Percentiles rank a stretch among this genome's conserved stretches.
phyloP scores from a whole-genome alignment of 2,797 vertebrate genomes.

The Toxotes lorentzi region DNA sequence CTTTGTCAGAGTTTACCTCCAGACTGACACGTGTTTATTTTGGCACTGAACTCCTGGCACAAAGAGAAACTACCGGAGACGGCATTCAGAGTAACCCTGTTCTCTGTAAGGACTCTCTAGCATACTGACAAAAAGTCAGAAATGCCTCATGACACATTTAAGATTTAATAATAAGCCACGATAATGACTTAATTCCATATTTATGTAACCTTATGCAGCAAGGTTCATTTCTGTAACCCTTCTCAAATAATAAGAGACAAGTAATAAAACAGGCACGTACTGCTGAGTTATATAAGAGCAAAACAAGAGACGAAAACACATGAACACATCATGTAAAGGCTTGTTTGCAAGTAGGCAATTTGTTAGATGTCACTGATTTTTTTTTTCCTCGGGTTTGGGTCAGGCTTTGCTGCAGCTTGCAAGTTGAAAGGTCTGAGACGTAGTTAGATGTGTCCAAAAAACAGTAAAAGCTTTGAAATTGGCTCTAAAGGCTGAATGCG shows the following conservation, averaged over 20 bases:
- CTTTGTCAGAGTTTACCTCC: slow-evolving; percentile 68
- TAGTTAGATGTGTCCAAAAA: slow-evolving; percentile 1
- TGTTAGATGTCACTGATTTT: slow-evolving; percentile 24
- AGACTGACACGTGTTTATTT: slow-evolving; percentile 63
- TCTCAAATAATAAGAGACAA: slow-evolving; percentile 4
- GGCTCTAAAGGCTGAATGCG: slow-evolving; percentile 12
- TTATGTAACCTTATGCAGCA: slow-evolving; percentile 10
- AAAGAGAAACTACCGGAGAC: slow-evolving; percentile 51
- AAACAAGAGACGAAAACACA: slow-evolving; percentile 36
- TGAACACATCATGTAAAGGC: slow-evolving; percentile 33
- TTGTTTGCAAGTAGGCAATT: slow-evolving; percentile 23
- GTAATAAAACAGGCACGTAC: slow-evolving; percentile 16
- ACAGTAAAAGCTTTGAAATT: slow-evolving; percentile 22
- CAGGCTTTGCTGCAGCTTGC: neutral
- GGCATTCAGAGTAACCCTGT: slow-evolving; percentile 22
- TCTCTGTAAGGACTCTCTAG: slow-evolving; percentile 19
- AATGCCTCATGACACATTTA: neutral
- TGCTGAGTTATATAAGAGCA: slow-evolving; percentile 37
- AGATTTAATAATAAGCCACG: slow-evolving; percentile 13
- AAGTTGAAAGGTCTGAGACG: slow-evolving; percentile 25
- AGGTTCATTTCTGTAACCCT: slow-evolving; percentile 4
- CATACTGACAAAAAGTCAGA: slow-evolving; percentile 28
- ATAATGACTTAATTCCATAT: slow-evolving; percentile 15
- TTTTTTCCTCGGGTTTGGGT: slow-evolving; percentile 13
- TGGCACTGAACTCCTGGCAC: slow-evolving; percentile 48